These are phyloP conservation scores for Lonchura striata DNA, from an alignment of 2,113 vertebrate species.

Conservation along the genomic window DNA sequence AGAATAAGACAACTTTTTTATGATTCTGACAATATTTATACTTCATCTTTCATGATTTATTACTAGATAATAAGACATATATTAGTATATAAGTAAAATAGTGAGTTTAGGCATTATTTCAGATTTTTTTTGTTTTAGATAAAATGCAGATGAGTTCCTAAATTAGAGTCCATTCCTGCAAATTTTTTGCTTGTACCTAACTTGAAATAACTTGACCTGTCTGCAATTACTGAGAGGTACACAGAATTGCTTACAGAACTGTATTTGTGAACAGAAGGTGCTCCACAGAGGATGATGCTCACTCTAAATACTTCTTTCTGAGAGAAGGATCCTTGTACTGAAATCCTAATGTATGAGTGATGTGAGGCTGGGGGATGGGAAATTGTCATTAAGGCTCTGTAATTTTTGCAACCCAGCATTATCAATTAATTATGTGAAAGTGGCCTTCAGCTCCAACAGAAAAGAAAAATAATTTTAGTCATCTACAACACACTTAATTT, in stretches of 20 bases:
- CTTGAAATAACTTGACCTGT: background rate
- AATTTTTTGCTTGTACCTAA: background rate
- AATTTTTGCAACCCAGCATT: constrained; percentile 45
- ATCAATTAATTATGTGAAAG: constrained; percentile 63
- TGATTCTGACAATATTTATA: constrained; percentile 70
- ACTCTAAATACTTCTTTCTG: constrained; percentile 36
- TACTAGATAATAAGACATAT: constrained; percentile 61
- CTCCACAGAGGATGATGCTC: background rate
- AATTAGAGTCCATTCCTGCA: background rate
- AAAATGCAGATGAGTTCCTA: constrained; percentile 12
- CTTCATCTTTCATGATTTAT: constrained; percentile 59
- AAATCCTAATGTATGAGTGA: background rate
- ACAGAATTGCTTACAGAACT: background rate
- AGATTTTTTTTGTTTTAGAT: background rate
- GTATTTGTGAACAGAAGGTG: background rate
- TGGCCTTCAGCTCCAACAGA: constrained; percentile 74
- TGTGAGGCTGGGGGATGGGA: background rate
- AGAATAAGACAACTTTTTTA: constrained; percentile 66
- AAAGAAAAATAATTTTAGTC: constrained; percentile 30
- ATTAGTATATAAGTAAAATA: constrained; percentile 50
- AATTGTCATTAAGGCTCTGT: constrained; percentile 37
- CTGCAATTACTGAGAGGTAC: background rate
- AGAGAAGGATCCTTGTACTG: background rate
- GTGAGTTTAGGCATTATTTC: constrained; percentile 47
- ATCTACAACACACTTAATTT: constrained; percentile 46